Base-by-base conservation (phyloP, 2,797 vertebrate genomes). In the Protosalanx chinensis region DNA sequence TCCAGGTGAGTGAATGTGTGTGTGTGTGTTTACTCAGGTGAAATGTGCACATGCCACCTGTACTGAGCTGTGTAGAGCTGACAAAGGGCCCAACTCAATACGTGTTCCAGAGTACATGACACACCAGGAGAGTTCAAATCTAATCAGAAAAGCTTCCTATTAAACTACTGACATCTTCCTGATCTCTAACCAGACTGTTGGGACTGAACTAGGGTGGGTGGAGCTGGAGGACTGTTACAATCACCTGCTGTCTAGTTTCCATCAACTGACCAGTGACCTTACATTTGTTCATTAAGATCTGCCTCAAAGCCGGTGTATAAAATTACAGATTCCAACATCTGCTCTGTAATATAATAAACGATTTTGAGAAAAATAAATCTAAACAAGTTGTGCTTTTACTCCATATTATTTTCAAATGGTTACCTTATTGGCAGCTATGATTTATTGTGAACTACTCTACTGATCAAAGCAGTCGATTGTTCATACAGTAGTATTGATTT, bases 341-440 rank as follows among this genome's bases (percentile, higher is more conserved):
- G 81, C 91, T 93, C 91, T 94, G 93, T 96, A 94, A 92, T 91
- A 94, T 94, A 96, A 94, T 95, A 96, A 94, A 95, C 92, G 86
- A 93, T 95, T 96, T 95, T 95, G 92, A 95, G 90, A 94, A 90
- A 90, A 92, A 88, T 80, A 81, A 77, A 71, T 85, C 78, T 79
- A 83, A 86, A 87, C 77, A 67, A 66, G 70, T 58, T 72, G 37
- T 71, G 86, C 88, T 91, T 93, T 92, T 93, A 86, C 91, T 94
- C 88, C 86, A 88, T 93, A 78, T 83, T 79, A 92, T 86, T 93
- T 92, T 90, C 84, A 81, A 94, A 96, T 94, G 93, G 37, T 41
- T 12, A 12, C 3, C 10, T 59, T 59, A 23, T 59, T 6, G 3
- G 16, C 12, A 59, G 16, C n/a, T 20, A 5, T 59, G 16, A 20